Percentiles rank a stretch among this genome's conserved stretches.
These are phyloP conservation scores for Thermophis baileyi DNA, from an alignment of 2,113 vertebrate species.

Conservation along the genomic window DNA sequence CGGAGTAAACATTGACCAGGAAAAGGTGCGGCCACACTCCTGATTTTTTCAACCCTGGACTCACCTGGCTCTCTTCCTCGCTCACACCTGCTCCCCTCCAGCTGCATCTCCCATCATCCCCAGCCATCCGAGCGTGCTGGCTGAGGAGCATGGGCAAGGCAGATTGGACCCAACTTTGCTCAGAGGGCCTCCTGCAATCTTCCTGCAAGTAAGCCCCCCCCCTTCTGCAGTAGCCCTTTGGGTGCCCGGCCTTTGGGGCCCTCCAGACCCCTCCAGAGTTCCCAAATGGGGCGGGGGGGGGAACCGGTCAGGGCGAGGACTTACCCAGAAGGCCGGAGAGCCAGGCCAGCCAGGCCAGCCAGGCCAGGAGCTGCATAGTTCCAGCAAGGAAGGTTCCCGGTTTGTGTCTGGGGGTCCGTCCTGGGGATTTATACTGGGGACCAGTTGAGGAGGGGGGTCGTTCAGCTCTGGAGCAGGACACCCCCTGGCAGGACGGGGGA, in stretches of 20 bases:
- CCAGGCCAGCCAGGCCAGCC: constrained; percentile 50
- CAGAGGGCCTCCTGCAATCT: not conserved
- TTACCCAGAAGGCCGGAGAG: constrained; percentile 3
- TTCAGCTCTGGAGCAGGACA: not conserved
- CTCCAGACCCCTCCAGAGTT: not conserved
- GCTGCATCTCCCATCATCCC: not conserved
- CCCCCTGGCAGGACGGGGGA: not conserved
- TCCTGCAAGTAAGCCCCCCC: not conserved
- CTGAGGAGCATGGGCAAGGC: not conserved
- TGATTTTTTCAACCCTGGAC: not conserved
- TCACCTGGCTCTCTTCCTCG: not conserved
- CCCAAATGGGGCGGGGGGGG: not conserved
- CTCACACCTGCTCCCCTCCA: not conserved
- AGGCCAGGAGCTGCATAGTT: not conserved
- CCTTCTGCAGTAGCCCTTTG: not conserved
- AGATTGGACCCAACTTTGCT: not conserved
- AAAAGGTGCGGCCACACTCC: no score
- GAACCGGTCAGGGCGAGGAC: not conserved
- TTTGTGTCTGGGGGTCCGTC: not conserved
- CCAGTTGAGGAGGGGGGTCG: not conserved
- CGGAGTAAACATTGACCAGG: not conserved
- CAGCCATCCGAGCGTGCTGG: not conserved
- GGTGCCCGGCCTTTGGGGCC: no score
- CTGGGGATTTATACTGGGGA: not conserved
- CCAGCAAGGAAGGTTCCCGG: constrained; percentile 12